Evolutionary conservation across 2,113 vertebrate species (phyloP).

Genomic region (Aegotheles bennettii): DNA sequence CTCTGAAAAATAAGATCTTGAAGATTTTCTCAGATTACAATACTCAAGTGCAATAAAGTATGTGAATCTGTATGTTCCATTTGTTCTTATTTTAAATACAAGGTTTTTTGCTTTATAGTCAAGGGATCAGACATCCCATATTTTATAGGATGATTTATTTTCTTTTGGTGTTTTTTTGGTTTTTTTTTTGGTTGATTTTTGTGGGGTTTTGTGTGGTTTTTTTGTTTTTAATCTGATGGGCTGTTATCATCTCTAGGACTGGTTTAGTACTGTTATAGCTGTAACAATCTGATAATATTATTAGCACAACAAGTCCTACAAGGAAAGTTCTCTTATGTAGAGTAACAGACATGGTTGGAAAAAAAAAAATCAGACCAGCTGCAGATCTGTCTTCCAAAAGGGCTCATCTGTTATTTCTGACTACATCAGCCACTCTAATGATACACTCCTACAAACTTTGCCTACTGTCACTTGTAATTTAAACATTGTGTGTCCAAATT

Average conservation of each 20-base stretch:
- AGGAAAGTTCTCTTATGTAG: background rate
- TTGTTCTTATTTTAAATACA: background rate
- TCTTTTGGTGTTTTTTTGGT: too few relatives aligned
- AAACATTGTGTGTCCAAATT: background rate
- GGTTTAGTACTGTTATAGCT: slow-evolving; percentile 3
- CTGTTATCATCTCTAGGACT: background rate
- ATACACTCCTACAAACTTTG: background rate
- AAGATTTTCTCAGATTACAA: background rate
- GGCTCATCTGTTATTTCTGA: slow-evolving; percentile 18
- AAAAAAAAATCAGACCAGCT: background rate
- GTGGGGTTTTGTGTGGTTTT: too few relatives aligned
- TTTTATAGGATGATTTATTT: background rate
- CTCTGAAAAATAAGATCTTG: background rate
- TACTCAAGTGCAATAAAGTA: background rate
- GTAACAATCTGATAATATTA: background rate
- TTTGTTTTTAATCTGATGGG: background rate
- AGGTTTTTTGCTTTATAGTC: background rate
- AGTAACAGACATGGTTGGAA: background rate
- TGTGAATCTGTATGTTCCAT: background rate
- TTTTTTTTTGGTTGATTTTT: background rate
- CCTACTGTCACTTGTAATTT: background rate
- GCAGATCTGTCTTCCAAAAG: slow-evolving; percentile 6
- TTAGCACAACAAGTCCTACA: background rate
- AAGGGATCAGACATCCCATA: background rate
- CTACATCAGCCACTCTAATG: background rate